Percentiles rank a stretch among this genome's conserved stretches.
These are phyloP conservation scores for Pipra filicauda DNA, from an alignment of 2,113 vertebrate species.

Conservation along the genomic window DNA sequence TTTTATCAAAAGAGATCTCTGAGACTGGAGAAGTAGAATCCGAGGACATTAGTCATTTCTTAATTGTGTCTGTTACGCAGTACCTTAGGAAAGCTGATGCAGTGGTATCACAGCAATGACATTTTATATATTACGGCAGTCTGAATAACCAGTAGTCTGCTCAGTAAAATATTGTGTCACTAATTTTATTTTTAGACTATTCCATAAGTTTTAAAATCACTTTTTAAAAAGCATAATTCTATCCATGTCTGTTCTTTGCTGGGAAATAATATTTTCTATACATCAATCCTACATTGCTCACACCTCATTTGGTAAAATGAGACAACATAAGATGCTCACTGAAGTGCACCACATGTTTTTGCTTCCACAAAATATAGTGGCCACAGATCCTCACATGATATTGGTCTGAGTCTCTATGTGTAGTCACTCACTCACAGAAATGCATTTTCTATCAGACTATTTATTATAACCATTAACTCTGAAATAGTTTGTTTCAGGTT, in stretches of 20 bases:
- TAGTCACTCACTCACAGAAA: background rate
- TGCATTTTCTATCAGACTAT: background rate
- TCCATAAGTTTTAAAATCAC: background rate
- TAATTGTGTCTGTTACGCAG: slow-evolving; percentile 58
- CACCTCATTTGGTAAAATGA: slow-evolving; percentile 4
- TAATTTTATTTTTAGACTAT: slow-evolving; percentile 22
- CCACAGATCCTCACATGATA: background rate
- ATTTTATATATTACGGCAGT: slow-evolving; percentile 59
- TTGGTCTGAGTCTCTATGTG: background rate
- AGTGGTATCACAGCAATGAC: slow-evolving; percentile 34
- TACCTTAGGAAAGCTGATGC: slow-evolving; percentile 45
- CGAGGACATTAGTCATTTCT: slow-evolving; percentile 48
- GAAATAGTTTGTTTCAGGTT: background rate
- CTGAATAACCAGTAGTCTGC: slow-evolving; percentile 23
- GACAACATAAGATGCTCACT: background rate
- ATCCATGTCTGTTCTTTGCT: background rate
- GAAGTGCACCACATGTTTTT: slow-evolving; percentile 28
- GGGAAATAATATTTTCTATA: slow-evolving; percentile 16
- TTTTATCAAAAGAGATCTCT: slow-evolving; percentile 46
- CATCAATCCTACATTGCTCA: background rate
- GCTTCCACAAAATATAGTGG: slow-evolving; percentile 8
- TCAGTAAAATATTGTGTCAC: slow-evolving; percentile 50
- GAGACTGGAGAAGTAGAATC: background rate
- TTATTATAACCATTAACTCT: background rate
- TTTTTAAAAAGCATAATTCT: slow-evolving; percentile 41